Evolutionary conservation across 2,797 vertebrate genomes (phyloP), one percentile per base, ranked within the genome.

Genomic region (Cyprinodon diabolis): DNA sequence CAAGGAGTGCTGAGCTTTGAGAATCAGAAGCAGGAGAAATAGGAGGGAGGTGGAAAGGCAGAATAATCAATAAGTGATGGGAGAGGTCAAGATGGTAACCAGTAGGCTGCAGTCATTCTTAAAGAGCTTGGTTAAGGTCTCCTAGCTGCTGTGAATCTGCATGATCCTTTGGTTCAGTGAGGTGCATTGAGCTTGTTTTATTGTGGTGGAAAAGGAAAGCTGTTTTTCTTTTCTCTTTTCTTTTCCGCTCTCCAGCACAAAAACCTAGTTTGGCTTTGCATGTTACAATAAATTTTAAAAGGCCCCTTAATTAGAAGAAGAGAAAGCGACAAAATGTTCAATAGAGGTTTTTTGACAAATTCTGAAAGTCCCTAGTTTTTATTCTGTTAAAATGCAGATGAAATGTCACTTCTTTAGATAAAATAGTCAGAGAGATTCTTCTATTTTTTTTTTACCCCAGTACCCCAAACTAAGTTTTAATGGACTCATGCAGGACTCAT

Each of bases 1-100:
- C 72, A 10, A 84, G 85, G 90, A 93, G 74, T 93, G 93, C 94
- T 93, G 93, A 95, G 92, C 86, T 91, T 85, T 85, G 89, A 92
- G 84, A 92, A 92, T 89, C 74, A 91, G 80, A 86, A 65, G 86
- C 89, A 91, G 86, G 75, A 79, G 77, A 51, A 72, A 80, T 83
- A 66, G 54, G 76, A 76, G 77, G 70, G 69, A 69, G 55, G 72
- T 55, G 68, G 4, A 68, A 77, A 71, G 74, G 60, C 75, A 45
- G 47, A 15, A 69, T 51, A 68, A 88, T 83, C 63, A 15, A 87
- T 89, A 84, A 69, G 57, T 70, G 60, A 55, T 66, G 55, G 65
- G 68, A 83, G 66, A 70, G 72, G 74, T 78, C 68, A 69, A 76
- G 83, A 85, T 76, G 75, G 77, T 70, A 65, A 78, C 54, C 77